phyloP scores from a whole-genome alignment of 2,888 invertebrate genomes.

The Aporophyla nigra region DNA sequence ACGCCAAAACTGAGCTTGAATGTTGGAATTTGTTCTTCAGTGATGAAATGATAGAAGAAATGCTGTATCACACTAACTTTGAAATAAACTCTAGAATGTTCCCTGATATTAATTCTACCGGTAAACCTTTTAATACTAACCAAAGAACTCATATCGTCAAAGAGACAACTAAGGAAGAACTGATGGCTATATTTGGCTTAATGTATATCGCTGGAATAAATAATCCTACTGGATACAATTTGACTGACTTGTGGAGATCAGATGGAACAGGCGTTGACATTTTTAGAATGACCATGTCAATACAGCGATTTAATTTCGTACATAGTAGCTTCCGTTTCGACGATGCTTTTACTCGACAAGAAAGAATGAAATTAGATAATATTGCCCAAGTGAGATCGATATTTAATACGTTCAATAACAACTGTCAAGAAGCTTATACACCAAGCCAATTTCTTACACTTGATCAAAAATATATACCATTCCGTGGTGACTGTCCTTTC shows the following conservation, averaged over 20 bases:
- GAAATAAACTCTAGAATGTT: neutral
- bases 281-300: conserved; percentile 52
- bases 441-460: conserved; percentile 36
- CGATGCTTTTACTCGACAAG: conserved; percentile 29
- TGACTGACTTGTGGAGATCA: conserved; percentile 50
- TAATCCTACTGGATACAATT: conserved; percentile 37
- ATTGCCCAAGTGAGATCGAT: conserved; percentile 27
- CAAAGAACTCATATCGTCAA: conserved; percentile 16
- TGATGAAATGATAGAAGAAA: conserved; percentile 30
- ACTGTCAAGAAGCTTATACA: conserved; percentile 36
- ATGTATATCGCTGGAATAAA: conserved; percentile 50
- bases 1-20: conserved; percentile 46
- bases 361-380: conserved; percentile 27
- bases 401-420: conserved; percentile 33
- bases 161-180: conserved; percentile 32
- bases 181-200: conserved; percentile 45
- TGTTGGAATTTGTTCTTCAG: conserved; percentile 44
- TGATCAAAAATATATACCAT: conserved; percentile 40
- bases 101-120: neutral
- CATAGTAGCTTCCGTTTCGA: conserved; percentile 46
- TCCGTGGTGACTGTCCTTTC: conserved; percentile 42
- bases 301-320: conserved; percentile 49
- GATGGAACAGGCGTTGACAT: conserved; percentile 55
- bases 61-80: conserved; percentile 16
- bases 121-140: neutral